Percentiles rank a stretch among this genome's conserved stretches.
Evolutionary conservation across 2,888 invertebrate species (phyloP).

Genomic region (Patella ulyssiponensis): DNA sequence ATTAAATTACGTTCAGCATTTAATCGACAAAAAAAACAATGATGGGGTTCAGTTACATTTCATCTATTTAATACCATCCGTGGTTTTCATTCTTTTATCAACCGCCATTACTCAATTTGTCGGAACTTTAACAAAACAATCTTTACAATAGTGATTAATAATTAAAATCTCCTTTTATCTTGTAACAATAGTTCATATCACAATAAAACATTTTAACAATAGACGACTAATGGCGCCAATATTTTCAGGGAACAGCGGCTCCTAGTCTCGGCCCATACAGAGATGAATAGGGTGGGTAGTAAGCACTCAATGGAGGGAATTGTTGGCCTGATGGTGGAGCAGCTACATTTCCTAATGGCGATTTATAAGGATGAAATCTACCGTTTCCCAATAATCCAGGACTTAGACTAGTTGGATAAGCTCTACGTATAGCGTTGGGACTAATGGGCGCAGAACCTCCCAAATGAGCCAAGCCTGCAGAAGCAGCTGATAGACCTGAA

Average conservation of each 20-base stretch:
- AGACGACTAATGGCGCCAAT: too few relatives aligned
- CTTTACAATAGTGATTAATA: too few relatives aligned
- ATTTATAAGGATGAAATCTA: conserved; percentile 95
- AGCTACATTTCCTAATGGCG: conserved; percentile 75
- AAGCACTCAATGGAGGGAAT: conserved; percentile 72
- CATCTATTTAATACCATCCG: too few relatives aligned
- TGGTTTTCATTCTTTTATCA: too few relatives aligned
- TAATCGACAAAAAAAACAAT: too few relatives aligned
- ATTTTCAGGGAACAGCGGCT: conserved; percentile 50
- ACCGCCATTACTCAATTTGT: too few relatives aligned
- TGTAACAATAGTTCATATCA: too few relatives aligned
- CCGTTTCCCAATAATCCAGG: conserved; percentile 83
- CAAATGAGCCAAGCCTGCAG: conserved; percentile 35
- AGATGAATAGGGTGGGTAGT: conserved; percentile 84
- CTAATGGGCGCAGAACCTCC: conserved; percentile 46
- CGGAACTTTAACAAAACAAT: too few relatives aligned
- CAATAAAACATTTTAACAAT: too few relatives aligned
- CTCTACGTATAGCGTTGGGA: conserved; percentile 82
- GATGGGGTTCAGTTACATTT: too few relatives aligned
- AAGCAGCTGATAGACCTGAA: conserved; percentile 38
- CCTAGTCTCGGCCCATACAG: conserved; percentile 80
- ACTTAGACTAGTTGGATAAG: conserved; percentile 84
- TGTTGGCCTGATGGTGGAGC: conserved; percentile 76
- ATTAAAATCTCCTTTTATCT: too few relatives aligned
- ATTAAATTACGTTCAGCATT: too few relatives aligned